phyloP scores from a whole-genome alignment of 2,888 invertebrate species.

The Drosophila yooni region DNA sequence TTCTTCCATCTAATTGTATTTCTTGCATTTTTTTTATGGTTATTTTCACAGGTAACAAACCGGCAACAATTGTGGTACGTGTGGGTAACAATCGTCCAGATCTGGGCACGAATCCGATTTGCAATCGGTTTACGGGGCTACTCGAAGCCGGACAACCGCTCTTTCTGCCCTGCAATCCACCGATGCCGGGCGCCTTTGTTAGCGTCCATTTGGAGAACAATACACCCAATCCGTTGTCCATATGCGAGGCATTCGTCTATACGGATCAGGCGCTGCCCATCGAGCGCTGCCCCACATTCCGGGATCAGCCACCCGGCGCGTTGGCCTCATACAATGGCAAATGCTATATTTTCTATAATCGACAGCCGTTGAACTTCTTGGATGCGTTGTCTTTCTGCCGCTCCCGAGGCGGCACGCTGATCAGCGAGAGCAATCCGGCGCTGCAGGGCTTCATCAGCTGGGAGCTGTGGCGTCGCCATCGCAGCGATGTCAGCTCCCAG shows the following conservation, averaged over 20 bases:
- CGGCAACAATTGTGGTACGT: slow-evolving; percentile 94
- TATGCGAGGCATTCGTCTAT: slow-evolving; percentile 97
- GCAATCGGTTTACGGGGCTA: slow-evolving; percentile 94
- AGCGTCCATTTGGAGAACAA: slow-evolving; percentile 94
- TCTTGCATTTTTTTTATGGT: not conserved
- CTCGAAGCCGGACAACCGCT: slow-evolving; percentile 95
- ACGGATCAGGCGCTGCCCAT: slow-evolving; percentile 96
- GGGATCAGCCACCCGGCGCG: slow-evolving; percentile 96
- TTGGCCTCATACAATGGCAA: slow-evolving; percentile 97
- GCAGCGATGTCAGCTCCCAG: slow-evolving; percentile 95
- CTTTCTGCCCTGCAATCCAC: slow-evolving; percentile 96
- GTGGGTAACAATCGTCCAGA: slow-evolving; percentile 97
- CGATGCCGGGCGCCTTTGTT: slow-evolving; percentile 97
- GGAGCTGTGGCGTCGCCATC: slow-evolving; percentile 96
- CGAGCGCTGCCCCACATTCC: slow-evolving; percentile 95
- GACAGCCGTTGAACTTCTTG: slow-evolving; percentile 92
- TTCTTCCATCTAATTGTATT: slow-evolving; percentile 3
- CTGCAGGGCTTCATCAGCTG: slow-evolving; percentile 97
- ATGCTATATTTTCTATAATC: slow-evolving; percentile 96
- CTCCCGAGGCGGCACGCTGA: slow-evolving; percentile 92
- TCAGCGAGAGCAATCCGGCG: slow-evolving; percentile 97
- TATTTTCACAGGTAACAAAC: slow-evolving; percentile 88
- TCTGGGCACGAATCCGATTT: slow-evolving; percentile 95
- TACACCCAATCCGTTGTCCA: slow-evolving; percentile 91
- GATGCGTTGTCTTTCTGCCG: slow-evolving; percentile 93